Percentiles rank a stretch among this genome's conserved stretches.
phyloP scores from a whole-genome alignment of 2,113 vertebrate species.

The Vombatus ursinus region DNA sequence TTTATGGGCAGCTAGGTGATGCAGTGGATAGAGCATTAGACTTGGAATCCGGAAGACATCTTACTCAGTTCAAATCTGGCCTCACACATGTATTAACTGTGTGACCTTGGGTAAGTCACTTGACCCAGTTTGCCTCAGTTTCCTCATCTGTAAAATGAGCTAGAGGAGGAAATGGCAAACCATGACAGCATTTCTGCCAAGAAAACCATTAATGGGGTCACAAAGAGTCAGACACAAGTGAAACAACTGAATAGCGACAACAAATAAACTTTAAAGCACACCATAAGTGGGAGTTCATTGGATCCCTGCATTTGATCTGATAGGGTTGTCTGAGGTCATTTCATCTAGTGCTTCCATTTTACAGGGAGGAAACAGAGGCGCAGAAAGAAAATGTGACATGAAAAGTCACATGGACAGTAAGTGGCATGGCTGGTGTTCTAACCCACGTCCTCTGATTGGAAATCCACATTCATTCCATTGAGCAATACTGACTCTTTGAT shows the following conservation, averaged over 20 bases:
- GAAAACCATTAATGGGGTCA: not conserved
- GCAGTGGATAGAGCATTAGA: not conserved
- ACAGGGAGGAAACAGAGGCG: not conserved
- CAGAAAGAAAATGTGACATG: not conserved
- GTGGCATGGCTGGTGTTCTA: not conserved
- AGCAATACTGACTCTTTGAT: not conserved
- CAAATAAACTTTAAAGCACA: not conserved
- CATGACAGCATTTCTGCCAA: not conserved
- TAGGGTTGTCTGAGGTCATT: not conserved
- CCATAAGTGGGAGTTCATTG: not conserved
- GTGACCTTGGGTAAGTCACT: not conserved
- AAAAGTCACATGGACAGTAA: not conserved
- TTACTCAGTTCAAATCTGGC: not conserved
- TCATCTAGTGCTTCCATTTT: not conserved
- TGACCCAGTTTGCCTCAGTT: not conserved
- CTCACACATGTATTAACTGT: not conserved
- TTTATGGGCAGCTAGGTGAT: not conserved
- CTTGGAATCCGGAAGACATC: not conserved
- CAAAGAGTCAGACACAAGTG: not conserved
- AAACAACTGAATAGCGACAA: not conserved
- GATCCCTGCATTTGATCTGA: not conserved
- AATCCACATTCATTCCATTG: not conserved
- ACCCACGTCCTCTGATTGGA: not conserved
- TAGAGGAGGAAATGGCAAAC: no score
- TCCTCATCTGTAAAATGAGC: not conserved